These are phyloP conservation scores for Thalpophila matura DNA, from an alignment of 2,888 invertebrate genomes.

Conservation along the genomic window DNA sequence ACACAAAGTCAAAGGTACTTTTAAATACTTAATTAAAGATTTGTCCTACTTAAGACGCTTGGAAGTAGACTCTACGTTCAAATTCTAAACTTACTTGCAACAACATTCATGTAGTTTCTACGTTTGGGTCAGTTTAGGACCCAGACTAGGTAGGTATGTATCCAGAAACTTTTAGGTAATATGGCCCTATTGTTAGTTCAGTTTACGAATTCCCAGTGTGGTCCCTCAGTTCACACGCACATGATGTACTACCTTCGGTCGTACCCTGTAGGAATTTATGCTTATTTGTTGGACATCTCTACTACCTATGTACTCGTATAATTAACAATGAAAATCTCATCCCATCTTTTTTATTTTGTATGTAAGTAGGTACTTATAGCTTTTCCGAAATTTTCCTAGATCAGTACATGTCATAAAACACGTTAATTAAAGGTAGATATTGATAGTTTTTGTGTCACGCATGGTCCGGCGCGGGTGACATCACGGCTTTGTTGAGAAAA, in stretches of 20 bases:
- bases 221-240: too few species aligned
- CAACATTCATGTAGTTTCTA: neutral
- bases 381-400: conserved; percentile 5
- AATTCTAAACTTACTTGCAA: neutral
- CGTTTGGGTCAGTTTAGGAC: neutral
- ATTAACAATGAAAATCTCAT: neutral
- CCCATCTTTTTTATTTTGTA: too few species aligned
- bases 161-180: neutral
- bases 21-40: neutral
- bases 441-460: conserved; percentile 35
- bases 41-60: neutral
- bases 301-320: neutral
- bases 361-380: too few species aligned
- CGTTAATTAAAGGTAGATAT: conserved; percentile 1
- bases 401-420: neutral
- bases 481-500: conserved; percentile 53
- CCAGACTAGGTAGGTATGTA: neutral
- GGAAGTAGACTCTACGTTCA: conserved; percentile 3
- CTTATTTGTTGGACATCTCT: too few species aligned
- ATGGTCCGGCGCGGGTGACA: conserved; percentile 44
- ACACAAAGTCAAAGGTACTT: neutral
- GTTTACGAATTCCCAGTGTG: too few species aligned
- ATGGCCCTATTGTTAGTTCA: neutral
- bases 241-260: neutral
- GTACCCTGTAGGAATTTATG: neutral